A percentile compares a stretch with the other conserved stretches of the same genome.
Conservation (phyloP, 2,888 invertebrate genomes). For the Malachius bipustulatus region DNA sequence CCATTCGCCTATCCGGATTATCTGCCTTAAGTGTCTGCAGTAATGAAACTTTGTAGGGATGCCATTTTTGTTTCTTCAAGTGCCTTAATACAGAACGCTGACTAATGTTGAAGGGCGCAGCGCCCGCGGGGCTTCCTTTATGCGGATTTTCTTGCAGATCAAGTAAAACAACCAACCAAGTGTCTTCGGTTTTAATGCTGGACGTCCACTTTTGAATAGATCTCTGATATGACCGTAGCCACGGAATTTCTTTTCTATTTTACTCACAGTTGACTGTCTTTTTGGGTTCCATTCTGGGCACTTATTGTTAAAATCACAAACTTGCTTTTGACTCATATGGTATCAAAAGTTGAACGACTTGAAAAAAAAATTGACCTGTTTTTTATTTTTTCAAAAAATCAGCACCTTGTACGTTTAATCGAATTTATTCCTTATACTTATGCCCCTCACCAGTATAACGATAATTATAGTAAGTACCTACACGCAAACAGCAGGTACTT, state of each 20-base stretch:
- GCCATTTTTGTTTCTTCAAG: slow-evolving; percentile 3
- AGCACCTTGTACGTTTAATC: neutral
- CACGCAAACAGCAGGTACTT: too few species aligned
- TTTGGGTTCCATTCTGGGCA: neutral
- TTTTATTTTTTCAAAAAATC: neutral
- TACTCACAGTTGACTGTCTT: neutral
- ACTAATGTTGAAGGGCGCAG: neutral
- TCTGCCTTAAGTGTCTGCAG: neutral
- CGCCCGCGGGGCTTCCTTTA: neutral
- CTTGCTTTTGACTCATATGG: neutral
- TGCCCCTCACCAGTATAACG: too few species aligned
- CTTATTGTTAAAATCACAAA: neutral
- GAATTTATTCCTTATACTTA: neutral
- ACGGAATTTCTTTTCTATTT: slow-evolving; percentile 1
- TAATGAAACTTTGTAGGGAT: slow-evolving; percentile 1
- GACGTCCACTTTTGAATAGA: slow-evolving; percentile 1
- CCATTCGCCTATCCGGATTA: neutral
- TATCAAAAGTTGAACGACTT: neutral
- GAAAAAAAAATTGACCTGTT: neutral
- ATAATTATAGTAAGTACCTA: too few species aligned
- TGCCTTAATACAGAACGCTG: neutral
- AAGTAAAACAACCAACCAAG: too few species aligned
- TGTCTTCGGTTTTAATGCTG: too few species aligned
- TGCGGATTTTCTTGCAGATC: slow-evolving; percentile 2
- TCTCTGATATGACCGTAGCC: neutral